Percentiles rank a stretch among this genome's conserved stretches.
phyloP scores from a whole-genome alignment of 2,888 invertebrate species.

The Amaurobius ferox region DNA sequence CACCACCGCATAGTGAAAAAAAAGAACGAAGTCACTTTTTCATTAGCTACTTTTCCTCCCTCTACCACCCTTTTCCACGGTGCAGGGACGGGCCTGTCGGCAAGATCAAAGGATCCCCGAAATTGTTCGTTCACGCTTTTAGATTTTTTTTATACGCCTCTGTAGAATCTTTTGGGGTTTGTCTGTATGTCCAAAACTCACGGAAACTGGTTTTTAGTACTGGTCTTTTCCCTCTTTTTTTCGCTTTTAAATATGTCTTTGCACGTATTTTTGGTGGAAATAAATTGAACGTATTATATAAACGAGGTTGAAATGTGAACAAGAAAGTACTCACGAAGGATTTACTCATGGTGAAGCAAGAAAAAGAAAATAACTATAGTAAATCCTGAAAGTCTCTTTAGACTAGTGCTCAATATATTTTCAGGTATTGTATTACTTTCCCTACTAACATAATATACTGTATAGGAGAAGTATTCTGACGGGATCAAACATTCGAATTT shows the following conservation, averaged over 20 bases:
- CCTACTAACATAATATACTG: no score
- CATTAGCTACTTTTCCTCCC: slow-evolving; percentile 63
- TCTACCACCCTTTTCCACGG: slow-evolving; percentile 28
- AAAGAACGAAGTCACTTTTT: slow-evolving; percentile 52
- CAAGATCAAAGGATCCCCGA: slow-evolving; percentile 56
- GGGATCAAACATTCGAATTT: no score
- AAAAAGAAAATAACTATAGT: no score
- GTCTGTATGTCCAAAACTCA: not conserved
- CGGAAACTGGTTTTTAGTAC: not conserved
- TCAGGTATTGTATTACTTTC: no score
- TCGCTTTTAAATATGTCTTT: not conserved
- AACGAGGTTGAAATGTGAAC: no score
- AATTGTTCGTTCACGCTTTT: slow-evolving; percentile 68
- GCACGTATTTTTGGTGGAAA: slow-evolving; percentile 5
- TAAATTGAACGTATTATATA: slow-evolving; percentile 5
- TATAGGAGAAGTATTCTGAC: no score
- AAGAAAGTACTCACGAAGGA: no score
- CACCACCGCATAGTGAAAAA: slow-evolving; percentile 21
- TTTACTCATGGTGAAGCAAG: no score
- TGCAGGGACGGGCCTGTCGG: slow-evolving; percentile 35
- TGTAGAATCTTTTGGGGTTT: not conserved
- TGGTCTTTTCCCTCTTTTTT: not conserved
- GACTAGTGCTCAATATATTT: no score
- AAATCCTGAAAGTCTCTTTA: no score
- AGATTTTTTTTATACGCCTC: slow-evolving; percentile 17